These are phyloP conservation scores for Pasiphila rectangulata DNA, from an alignment of 2,888 invertebrate species.

Conservation along the genomic window DNA sequence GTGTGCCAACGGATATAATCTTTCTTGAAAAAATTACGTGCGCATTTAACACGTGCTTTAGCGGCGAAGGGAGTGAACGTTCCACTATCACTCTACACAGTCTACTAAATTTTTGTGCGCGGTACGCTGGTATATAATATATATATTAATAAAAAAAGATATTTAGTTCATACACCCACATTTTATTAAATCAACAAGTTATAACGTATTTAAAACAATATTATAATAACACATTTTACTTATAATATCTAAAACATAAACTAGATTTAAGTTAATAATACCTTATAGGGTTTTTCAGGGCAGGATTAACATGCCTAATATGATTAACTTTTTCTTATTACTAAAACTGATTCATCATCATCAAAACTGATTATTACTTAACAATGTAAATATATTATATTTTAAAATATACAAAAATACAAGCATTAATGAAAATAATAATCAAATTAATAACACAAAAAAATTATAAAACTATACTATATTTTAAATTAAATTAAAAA, in stretches of 20 bases:
- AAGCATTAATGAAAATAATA: neutral
- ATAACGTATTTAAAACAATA: constrained; percentile 17
- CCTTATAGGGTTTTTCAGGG: constrained; percentile 27
- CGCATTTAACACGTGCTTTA: too few species aligned
- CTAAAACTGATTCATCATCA: too few species aligned
- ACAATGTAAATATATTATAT: neutral
- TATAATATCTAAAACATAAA: constrained; percentile 7
- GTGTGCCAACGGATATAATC: too few species aligned
- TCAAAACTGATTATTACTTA: too few species aligned
- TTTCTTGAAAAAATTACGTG: too few species aligned
- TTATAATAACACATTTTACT: constrained; percentile 4
- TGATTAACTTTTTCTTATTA: too few species aligned
- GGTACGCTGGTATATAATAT: too few species aligned
- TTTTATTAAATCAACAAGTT: constrained; percentile 66
- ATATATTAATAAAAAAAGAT: constrained; percentile 38
- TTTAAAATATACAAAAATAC: neutral
- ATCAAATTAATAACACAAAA: neutral
- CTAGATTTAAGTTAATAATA: constrained; percentile 7
- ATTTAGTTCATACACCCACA: constrained; percentile 78
- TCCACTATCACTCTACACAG: too few species aligned
- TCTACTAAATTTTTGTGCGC: too few species aligned
- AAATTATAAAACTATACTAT: neutral
- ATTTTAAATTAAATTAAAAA: neutral
- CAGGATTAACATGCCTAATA: constrained; percentile 37
- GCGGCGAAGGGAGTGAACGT: too few species aligned